Evolutionary conservation across 2,888 invertebrate genomes (phyloP), one percentile per base, ranked within the genome.

Genomic region (Lasioglossum villosulum): DNA sequence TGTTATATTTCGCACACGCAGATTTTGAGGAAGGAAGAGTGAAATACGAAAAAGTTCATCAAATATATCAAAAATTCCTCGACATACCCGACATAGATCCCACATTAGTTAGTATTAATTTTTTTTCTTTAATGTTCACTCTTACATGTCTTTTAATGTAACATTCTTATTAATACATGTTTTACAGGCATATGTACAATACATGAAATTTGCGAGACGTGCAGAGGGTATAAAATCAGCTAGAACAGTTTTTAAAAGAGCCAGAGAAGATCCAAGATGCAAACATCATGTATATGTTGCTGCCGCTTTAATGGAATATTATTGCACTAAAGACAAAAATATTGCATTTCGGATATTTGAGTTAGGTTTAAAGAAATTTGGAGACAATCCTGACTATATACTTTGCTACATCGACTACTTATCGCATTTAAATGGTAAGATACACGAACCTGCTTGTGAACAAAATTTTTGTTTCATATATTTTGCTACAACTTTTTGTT

Each of bases 181-280:
- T 72, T 23, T 94, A 12, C 92, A 98, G 97, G 98, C 98, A 0
- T 99, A 98, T 94, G 98, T 99, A 27, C 99, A 99, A 94, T 99
- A 99, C 94, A 99, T 99, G 99, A 99, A 99, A 96, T 99, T 99
- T 95, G 98, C 99, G 0, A 96, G 99, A 23, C 96, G 99, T 75
- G 99, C 99, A 0, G 99, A 99, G 95, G 99, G 99, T 39, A 99
- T 99, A 89, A 99, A 99, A 95, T 98, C 99, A 0, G 99, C 99
- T 0, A 96, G 99, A 92, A 97, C 97, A 0, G 98, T 99, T 23
- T 99, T 99, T 95, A 99, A 99, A 95, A 96, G 98, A 89, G 99
- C 99, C 0, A 96, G 99, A 37, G 99, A 99, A 94, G 99, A 99
- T 94, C 95, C 96, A 56, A 96, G 96, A 96, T 96, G 91, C 0